Base-by-base conservation (phyloP, 2,888 invertebrate species). In the Tetragnatha montana region DNA sequence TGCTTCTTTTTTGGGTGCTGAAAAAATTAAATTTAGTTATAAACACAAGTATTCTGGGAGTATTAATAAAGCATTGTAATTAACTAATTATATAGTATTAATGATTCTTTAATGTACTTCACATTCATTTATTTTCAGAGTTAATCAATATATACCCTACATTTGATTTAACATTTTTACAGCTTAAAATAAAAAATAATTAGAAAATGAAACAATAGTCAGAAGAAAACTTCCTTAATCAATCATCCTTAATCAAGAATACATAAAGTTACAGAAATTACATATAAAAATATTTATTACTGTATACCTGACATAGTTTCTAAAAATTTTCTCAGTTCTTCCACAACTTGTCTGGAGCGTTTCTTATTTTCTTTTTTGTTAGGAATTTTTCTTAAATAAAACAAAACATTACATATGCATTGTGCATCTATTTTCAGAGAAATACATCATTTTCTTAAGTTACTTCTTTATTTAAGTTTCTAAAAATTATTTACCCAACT, bases 251-350 rank as follows among this genome's bases (percentile, higher is more conserved):
- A 35, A 35, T 60, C 60, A 60, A 8, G 10, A 17, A 60, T 10
- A 60, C 12, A 60, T 17, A 60, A 60, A 60, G 60, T 10, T 60
- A 60, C 60, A 60, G 35, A 35, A 35, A 35, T 35, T n/a, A n/a
- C n/a, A 35, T 35, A 35, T 35, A 2, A 35, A 35, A 35, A 35
- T 35, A 1, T 35, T 35, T 35, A 35, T 35, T 35, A 35, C 35
- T 35, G 50, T 60, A 60, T 81, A 89, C 89, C 76, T 81, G 85
- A 75, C n/a, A 89, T 89, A 17, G 89, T 81, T 78, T 85, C 85
- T n/a, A 89, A 49, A 68, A 89, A 89, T 22, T 89, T 80, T 22
- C 78, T 89, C 6, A 89, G 49, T 8, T 85, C 85, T 71, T 81
- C 76, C 10, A 85, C 19, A 1, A 76, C 73, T 21, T 70, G 89